Evolutionary conservation across 2,797 vertebrate genomes (phyloP), one percentile per base, ranked within the genome.

Genomic region (Acipenser ruthenus): DNA sequence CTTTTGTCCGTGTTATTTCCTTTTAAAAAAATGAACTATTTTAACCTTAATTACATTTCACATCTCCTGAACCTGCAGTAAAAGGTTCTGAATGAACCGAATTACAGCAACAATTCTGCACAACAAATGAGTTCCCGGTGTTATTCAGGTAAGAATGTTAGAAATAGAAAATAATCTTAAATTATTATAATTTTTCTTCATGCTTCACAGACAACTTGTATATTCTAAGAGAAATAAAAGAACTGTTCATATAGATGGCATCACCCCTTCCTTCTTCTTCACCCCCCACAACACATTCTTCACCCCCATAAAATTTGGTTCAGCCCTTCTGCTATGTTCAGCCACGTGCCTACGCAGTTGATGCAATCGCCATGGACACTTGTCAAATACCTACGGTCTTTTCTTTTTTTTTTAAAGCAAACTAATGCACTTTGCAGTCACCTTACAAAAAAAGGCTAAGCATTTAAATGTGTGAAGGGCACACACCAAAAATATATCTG

Each of bases 1-100:
- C 83, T 86, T 94, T 93, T 92, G 94, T 93, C 92, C 91, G 91
- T 89, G 88, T 86, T 87, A 93, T 92, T 95, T 92, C 88, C 89
- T 55, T 55, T 18, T 37, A 37, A 37, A 37, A 37, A 37, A 84
- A 82, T 67, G 75, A 78, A 71, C 77, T 74, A 77, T 78, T 85
- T 84, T 79, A 79, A 77, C 73, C 79, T 80, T 82, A 87, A 89
- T 87, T 84, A 84, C 77, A 78, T 83, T 84, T 86, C 77, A 82
- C 84, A 62, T 73, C 72, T 79, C 69, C 68, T 68, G 65, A 64
- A 15, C 67, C 62, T 37, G 67, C 64, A 18, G 69, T 11, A 63
- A 65, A 64, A 71, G 71, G 65, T 64, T 71, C 70, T 73, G 69
- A 68, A 77, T 69, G 75, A 58, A 68, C 10, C 13, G 37, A 75